Evolutionary conservation across 2,113 vertebrate species (phyloP).

Genomic region (Oreochromis niloticus): DNA sequence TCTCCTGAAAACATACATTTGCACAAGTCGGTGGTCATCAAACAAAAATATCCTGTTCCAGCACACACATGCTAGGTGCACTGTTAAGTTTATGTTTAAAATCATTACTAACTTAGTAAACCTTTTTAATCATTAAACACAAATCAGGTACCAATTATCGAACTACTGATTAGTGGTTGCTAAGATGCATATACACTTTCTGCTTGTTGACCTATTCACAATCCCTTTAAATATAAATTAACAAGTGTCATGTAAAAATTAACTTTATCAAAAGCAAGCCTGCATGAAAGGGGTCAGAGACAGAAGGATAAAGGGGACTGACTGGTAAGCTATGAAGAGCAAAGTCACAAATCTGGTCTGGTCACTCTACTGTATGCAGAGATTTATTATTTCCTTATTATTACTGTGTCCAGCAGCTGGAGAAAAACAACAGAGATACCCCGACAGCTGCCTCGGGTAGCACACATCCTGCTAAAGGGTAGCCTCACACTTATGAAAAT

Average conservation of each 20-base stretch:
- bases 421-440: background rate
- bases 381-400: background rate
- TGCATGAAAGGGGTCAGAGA: background rate
- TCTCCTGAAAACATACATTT: background rate
- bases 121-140: background rate
- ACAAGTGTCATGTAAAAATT: background rate
- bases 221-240: background rate
- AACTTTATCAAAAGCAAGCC: background rate
- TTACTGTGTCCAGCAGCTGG: background rate
- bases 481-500: background rate
- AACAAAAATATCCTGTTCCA: background rate
- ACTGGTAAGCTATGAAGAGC: background rate
- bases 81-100: background rate
- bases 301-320: background rate
- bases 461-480: background rate
- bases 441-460: background rate
- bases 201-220: background rate
- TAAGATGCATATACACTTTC: background rate
- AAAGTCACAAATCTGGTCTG: background rate
- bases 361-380: background rate
- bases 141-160: background rate
- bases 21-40: background rate
- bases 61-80: rapidly evolving
- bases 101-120: background rate
- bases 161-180: background rate